A percentile compares a stretch with the other conserved stretches of the same genome.
Evolutionary conservation across 2,888 invertebrate genomes (phyloP).

Genomic region (Plutella xylostella): DNA sequence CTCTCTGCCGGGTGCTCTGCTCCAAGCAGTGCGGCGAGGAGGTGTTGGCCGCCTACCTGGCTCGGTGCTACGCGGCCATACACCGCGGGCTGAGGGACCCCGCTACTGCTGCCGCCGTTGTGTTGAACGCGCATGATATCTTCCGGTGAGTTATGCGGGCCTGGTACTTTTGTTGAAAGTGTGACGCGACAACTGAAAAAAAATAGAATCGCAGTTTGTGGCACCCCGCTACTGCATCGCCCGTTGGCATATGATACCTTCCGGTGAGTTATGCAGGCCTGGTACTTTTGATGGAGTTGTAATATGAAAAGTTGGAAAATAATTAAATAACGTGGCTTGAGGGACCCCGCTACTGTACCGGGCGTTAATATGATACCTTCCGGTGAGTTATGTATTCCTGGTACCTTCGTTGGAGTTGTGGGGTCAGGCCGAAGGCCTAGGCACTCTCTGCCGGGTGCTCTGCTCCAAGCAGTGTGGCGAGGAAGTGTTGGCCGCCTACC

Average conservation of each 20-base stretch:
- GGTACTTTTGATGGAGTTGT: too few species aligned
- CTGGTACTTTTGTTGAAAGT: too few species aligned
- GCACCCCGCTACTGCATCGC: neutral
- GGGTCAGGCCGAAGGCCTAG: constrained; percentile 95
- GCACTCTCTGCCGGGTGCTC: constrained; percentile 94
- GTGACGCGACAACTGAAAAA: neutral
- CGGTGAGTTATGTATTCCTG: too few species aligned
- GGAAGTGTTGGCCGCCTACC: constrained; percentile 91
- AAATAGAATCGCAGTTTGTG: neutral
- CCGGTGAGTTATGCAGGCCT: too few species aligned
- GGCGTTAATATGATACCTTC: too few species aligned
- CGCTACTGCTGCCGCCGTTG: constrained; percentile 84
- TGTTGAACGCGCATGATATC: constrained; percentile 87
- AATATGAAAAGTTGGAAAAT: too few species aligned
- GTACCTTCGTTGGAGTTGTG: too few species aligned
- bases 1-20: constrained; percentile 95
- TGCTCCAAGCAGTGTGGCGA: constrained; percentile 96
- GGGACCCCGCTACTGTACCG: too few species aligned
- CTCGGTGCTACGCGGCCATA: constrained; percentile 92
- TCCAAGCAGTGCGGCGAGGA: constrained; percentile 95
- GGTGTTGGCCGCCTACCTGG: constrained; percentile 92
- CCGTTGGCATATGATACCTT: too few species aligned
- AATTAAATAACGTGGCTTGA: too few species aligned
- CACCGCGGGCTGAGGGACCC: constrained; percentile 85
- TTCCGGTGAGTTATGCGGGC: constrained; percentile 78